A percentile compares a stretch with the other conserved stretches of the same genome.
Conservation (phyloP, 1,140 invertebrate genomes). For the Heliconius nattereri region DNA sequence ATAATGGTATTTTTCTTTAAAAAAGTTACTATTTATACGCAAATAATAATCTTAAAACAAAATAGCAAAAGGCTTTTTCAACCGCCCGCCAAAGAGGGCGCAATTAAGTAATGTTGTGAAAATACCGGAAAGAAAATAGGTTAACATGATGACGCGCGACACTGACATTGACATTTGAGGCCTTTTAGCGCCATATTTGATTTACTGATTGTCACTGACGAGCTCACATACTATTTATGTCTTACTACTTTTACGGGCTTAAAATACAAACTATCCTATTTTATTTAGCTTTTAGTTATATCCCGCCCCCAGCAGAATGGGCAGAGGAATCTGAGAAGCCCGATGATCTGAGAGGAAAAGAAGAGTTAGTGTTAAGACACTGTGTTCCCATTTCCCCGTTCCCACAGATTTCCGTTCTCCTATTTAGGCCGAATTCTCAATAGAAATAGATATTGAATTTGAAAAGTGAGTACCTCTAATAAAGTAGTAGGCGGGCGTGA, state of each 20-base stretch:
- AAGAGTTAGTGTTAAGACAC: no score
- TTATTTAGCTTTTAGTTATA: background rate
- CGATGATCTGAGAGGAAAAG: no score
- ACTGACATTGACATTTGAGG: conserved; percentile 8
- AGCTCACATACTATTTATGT: background rate
- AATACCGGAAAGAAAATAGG: conserved; percentile 4
- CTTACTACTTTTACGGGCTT: background rate
- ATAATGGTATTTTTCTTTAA: no score
- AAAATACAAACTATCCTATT: background rate
- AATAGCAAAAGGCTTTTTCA: no score
- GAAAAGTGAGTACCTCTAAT: background rate
- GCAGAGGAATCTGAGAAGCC: no score
- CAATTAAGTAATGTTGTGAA: conserved; percentile 1
- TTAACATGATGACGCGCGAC: conserved; percentile 1
- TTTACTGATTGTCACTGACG: background rate
- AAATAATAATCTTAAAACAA: no score
- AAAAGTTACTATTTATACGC: no score
- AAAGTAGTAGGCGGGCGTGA: background rate
- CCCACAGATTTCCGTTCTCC: no score
- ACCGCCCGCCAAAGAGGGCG: background rate
- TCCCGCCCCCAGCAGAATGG: no score
- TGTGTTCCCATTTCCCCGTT: no score
- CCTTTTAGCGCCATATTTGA: conserved; percentile 5
- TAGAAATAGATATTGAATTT: background rate
- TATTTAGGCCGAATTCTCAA: no score